Conservation (phyloP, 2,113 vertebrate species). For the Anthoscopus minutus region DNA sequence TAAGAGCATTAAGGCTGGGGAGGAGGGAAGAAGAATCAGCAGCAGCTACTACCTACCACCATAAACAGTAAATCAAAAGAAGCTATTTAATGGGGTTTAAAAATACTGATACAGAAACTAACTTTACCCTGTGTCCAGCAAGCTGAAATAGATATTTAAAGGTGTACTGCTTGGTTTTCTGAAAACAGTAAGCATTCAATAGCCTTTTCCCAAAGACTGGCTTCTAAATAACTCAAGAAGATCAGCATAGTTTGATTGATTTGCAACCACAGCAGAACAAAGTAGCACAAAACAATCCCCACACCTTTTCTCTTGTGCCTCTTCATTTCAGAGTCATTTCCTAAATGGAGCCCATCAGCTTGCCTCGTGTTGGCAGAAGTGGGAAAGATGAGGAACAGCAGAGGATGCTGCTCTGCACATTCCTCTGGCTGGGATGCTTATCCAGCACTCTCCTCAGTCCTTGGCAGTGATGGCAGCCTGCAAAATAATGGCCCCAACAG, state of each 20-base stretch:
- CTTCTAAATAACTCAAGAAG: not conserved
- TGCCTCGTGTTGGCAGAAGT: not conserved
- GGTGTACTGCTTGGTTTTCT: not conserved
- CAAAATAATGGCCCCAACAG: constrained; percentile 23
- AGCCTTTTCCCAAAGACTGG: not conserved
- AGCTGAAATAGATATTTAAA: not conserved
- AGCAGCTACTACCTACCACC: not conserved
- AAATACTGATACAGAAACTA: not conserved
- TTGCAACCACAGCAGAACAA: not conserved
- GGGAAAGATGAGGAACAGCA: not conserved
- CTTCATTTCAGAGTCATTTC: not conserved
- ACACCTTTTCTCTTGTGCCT: not conserved
- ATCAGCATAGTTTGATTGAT: not conserved
- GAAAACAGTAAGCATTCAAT: not conserved
- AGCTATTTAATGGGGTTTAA: not conserved
- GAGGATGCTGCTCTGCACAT: not conserved
- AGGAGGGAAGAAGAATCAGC: not conserved
- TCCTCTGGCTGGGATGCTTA: not conserved
- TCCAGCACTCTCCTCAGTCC: not conserved
- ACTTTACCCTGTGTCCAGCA: not conserved
- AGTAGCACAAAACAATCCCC: not conserved
- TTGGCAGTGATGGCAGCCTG: not conserved
- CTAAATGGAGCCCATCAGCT: not conserved
- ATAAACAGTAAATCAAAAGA: not conserved
- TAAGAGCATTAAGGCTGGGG: not conserved